These are phyloP conservation scores for Panagrolaimus sp. DNA, from an alignment of 1,140 invertebrate genomes.

Conservation along the genomic window DNA sequence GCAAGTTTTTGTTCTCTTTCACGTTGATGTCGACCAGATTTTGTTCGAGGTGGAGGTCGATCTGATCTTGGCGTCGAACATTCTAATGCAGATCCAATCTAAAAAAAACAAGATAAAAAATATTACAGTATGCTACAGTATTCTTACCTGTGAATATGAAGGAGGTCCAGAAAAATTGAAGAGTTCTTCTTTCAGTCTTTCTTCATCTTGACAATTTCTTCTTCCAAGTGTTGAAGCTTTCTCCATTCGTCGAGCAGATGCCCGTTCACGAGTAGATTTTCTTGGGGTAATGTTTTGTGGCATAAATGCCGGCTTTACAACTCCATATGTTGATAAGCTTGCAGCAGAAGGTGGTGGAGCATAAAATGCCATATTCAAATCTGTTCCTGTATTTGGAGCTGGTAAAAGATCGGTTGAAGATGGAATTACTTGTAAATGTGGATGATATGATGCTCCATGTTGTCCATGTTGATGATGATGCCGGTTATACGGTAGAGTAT, in stretches of 20 bases:
- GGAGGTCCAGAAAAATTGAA: not conserved
- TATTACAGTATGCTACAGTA: too few relatives aligned
- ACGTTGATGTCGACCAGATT: not conserved
- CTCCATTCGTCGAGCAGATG: not conserved
- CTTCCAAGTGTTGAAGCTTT: not conserved
- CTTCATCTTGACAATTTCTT: too few relatives aligned
- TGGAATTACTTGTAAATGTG: too few relatives aligned
- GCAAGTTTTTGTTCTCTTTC: slow-evolving; percentile 4
- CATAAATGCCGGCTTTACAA: slow-evolving; percentile 24
- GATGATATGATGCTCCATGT: too few relatives aligned
- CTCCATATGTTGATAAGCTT: slow-evolving; percentile 30
- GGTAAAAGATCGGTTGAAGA: too few relatives aligned
- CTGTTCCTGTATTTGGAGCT: too few relatives aligned
- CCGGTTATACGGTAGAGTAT: not conserved
- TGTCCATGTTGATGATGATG: too few relatives aligned
- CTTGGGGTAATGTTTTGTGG: not conserved
- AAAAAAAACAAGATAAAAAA: too few relatives aligned
- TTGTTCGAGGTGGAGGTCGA: slow-evolving; percentile 6
- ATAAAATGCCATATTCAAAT: slow-evolving; percentile 14
- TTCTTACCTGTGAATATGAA: not conserved
- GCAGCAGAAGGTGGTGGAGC: slow-evolving; percentile 30
- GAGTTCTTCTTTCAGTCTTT: too few relatives aligned
- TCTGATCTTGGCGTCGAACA: not conserved
- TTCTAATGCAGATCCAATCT: not conserved
- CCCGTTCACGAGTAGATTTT: not conserved